Evolutionary conservation across 2,888 invertebrate species (phyloP).

Genomic region (Andrena camellia): DNA sequence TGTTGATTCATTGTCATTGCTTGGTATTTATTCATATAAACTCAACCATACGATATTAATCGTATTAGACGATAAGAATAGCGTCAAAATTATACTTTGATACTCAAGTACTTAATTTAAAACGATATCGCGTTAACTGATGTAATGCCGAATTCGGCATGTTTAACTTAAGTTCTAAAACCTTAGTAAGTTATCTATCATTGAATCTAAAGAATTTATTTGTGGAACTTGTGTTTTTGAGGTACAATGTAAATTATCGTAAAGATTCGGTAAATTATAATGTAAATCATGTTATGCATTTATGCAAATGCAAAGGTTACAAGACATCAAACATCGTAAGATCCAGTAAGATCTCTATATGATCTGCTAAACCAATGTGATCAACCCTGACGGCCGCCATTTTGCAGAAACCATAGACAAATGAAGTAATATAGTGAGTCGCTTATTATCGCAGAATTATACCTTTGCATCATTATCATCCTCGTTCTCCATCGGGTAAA

Average conservation of each 20-base stretch:
- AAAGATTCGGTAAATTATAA: background rate
- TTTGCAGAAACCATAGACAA: constrained; percentile 26
- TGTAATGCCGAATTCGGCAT: background rate
- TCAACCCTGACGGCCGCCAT: constrained; percentile 17
- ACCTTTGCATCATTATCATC: background rate
- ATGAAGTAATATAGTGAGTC: constrained; percentile 35
- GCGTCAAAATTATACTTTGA: constrained; percentile 3
- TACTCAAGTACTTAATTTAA: background rate
- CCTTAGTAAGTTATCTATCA: background rate
- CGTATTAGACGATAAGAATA: constrained; percentile 18
- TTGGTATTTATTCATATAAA: constrained; percentile 9
- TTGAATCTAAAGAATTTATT: background rate
- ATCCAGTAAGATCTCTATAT: constrained; percentile 18
- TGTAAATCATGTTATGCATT: background rate
- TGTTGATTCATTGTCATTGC: constrained; percentile 75
- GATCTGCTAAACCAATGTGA: constrained; percentile 25
- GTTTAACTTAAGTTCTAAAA: background rate
- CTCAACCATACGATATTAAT: background rate
- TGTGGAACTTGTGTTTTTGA: background rate
- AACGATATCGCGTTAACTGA: background rate
- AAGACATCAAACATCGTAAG: background rate
- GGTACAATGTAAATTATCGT: constrained; percentile 7
- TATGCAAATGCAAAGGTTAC: constrained; percentile 16
- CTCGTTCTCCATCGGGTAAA: background rate
- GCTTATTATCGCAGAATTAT: constrained; percentile 40